Evolutionary conservation across 2,113 vertebrate genomes (phyloP), one percentile per base, ranked within the genome.

Genomic region (Oryzias melastigma): DNA sequence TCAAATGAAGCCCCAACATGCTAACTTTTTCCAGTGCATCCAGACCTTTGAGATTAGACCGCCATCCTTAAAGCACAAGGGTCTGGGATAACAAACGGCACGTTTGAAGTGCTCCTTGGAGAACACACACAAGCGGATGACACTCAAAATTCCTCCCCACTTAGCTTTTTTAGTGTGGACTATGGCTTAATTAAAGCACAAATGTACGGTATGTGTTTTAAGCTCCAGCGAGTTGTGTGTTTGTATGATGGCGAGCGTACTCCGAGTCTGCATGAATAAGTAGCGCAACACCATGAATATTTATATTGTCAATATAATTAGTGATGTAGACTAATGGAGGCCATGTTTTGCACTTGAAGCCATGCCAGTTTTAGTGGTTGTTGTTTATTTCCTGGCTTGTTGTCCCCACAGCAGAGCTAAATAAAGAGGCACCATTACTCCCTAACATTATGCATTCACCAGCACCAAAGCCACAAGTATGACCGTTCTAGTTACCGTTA

Each of bases 1-100:
- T 96, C 92, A 94, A 96, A 95, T 94, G 91, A 93, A 92, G 90
- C 91, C 91, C 88, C 91, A 91, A 87, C 91, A 93, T 89, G 88
- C 90, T 90, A 92, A 91, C 85, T 92, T 90, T 22, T 93, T 91
- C 91, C 91, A 64, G 81, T 85, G 82, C 85, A 86, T 77, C 76
- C 69, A 81, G 84, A 80, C 88, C 87, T 88, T 86, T 78, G 89
- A 89, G 89, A 90, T 74, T 83, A 80, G 80, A 83, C 74, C 85
- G 86, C 68, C 85, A 74, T 88, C 85, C 82, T 87, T 85, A 87
- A 87, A 88, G 87, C 89, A 84, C 87, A 84, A 71, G 88, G 90
- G 87, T 89, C 84, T 68, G 50, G 82, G 84, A 91, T 90, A 92
- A 92, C 89, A 90, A 92, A 91, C 87, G 80, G 85, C 80, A 83